Evolutionary conservation across 2,113 vertebrate genomes (phyloP), one percentile per base, ranked within the genome.

Genomic region (Recurvirostra avosetta): DNA sequence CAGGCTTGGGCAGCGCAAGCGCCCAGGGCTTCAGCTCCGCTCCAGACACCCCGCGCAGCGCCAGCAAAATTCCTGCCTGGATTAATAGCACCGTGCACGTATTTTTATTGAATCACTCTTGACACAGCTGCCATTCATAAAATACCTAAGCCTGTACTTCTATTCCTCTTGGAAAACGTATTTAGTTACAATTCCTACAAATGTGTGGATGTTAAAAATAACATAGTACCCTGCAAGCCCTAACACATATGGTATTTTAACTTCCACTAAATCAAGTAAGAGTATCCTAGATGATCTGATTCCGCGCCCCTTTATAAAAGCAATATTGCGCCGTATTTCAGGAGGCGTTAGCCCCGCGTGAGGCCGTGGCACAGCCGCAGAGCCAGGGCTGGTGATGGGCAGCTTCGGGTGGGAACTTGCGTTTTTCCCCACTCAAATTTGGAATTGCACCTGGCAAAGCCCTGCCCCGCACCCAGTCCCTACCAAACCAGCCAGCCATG

Each of bases 401-500:
- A 6, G n/a, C 40, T n/a, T 40, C 1, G 10, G 25, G 5, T n/a
- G 47, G 61, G 12, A 75, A 56, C 14, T 11, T 6, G 3, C 17
- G 4, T 38, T 49, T 49, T 55, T 23, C 41, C 52, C 52, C 55
- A 5, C 29, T 63, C 14, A 23, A 6, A 12, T 5, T 21, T 9
- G n/a, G 32, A 36, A 55, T 0, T 6, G 17, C 32, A 3, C 22
- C 49, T 10, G 71, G 19, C 25, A 12, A 32, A 55, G 4, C 20
- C 5, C 79, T 22, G 59, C 53, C 29, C 38, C 5, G 15, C 21
- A 12, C 38, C 43, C 45, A 8, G 17, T 5, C 9, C 76, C 68
- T 23, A 2, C 36, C 27, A 6, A 29, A 63, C 1, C 36, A 15
- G 32, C 1, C 5, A 0, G 50, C 12, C 15, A 0, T 2, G 4